Conservation (phyloP, 2,113 vertebrate genomes). For the Enhydra lutris region DNA sequence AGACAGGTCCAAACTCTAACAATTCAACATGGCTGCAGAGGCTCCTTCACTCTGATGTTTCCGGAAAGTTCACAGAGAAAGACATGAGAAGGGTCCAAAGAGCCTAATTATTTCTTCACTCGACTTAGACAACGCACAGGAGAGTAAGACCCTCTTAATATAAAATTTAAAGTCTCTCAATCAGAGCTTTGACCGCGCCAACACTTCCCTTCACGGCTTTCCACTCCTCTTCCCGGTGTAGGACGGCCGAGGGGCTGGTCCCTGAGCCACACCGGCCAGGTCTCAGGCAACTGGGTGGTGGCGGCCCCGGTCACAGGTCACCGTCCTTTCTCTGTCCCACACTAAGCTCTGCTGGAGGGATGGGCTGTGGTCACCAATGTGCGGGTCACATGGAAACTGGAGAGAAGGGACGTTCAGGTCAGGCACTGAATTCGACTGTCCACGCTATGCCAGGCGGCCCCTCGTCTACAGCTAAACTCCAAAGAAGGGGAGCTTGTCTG, state of each 20-base stretch:
- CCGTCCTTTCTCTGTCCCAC: background rate
- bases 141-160: background rate
- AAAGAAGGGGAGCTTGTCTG: background rate
- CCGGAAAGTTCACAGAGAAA: background rate
- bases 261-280: rapidly evolving
- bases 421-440: background rate
- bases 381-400: background rate
- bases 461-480: background rate
- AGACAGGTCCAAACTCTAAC: background rate
- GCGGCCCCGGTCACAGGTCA: rapidly evolving
- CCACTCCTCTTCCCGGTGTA: background rate
- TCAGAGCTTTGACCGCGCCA: rapidly evolving
- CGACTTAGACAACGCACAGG: background rate
- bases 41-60: background rate
- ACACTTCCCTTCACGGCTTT: rapidly evolving
- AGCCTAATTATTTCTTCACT: conserved; percentile 27
- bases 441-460: rapidly evolving
- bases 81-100: background rate
- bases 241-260: background rate
- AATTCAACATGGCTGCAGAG: rapidly evolving
- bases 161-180: background rate
- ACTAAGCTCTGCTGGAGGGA: rapidly evolving
- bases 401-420: background rate
- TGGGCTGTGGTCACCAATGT: rapidly evolving
- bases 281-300: rapidly evolving